Percentiles rank a stretch among this genome's conserved stretches.
These are phyloP conservation scores for Oeneis ivallda DNA, from an alignment of 2,888 invertebrate genomes.

Conservation along the genomic window DNA sequence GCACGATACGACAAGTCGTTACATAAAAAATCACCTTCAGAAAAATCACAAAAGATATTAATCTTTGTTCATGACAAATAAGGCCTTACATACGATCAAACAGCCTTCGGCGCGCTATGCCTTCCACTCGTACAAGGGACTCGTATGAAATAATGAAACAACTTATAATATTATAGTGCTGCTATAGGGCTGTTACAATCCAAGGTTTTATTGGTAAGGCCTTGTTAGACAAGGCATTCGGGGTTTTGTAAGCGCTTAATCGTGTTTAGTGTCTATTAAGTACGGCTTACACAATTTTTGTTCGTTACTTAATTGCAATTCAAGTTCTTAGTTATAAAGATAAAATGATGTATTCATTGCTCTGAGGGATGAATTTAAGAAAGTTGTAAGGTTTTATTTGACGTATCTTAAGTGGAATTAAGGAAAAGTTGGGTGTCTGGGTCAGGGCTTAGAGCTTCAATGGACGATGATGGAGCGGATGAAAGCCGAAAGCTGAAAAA, in stretches of 20 bases:
- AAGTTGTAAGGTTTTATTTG: no score
- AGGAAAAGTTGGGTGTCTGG: no score
- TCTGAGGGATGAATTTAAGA: no score
- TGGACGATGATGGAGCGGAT: no score
- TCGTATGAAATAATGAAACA: slow-evolving; percentile 26
- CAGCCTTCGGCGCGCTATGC: slow-evolving; percentile 27
- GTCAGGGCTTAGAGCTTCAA: no score
- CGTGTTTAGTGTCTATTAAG: slow-evolving; percentile 7
- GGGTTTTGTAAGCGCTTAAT: slow-evolving; percentile 6
- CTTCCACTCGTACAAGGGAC: slow-evolving; percentile 7
- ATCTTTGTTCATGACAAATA: slow-evolving; percentile 36
- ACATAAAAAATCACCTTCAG: slow-evolving; percentile 9
- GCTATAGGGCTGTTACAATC: slow-evolving; percentile 8
- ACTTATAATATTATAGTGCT: slow-evolving; percentile 9
- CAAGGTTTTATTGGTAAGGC: slow-evolving; percentile 19
- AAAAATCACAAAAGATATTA: slow-evolving; percentile 29
- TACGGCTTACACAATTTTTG: not conserved
- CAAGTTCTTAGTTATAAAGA: no score
- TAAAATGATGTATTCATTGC: no score
- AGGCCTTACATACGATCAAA: slow-evolving; percentile 29
- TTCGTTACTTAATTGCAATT: slow-evolving; percentile 4
- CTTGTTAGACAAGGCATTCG: slow-evolving; percentile 1
- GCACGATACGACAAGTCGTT: slow-evolving; percentile 18
- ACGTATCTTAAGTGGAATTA: no score
- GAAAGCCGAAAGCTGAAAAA: no score